Base-by-base conservation (phyloP, 1,140 invertebrate species). In the Tribolium castaneum region DNA sequence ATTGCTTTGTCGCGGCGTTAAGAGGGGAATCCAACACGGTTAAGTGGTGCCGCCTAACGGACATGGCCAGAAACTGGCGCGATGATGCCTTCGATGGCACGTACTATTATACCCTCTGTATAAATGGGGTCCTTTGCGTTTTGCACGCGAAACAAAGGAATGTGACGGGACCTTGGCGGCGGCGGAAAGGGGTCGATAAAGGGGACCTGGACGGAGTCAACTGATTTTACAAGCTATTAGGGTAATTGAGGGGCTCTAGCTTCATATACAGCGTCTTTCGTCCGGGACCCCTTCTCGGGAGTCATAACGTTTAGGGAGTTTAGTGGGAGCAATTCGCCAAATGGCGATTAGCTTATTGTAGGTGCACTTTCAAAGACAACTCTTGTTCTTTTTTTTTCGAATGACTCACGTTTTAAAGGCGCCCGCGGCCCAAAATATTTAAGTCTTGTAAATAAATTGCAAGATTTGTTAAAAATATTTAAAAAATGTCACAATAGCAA, bases 21-120 rank as follows among this genome's bases (percentile, higher is more conserved):
- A 72, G 70, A 73, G 51, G 76, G 70, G 34, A 54, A 74, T 52
- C 39, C 45, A 52, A 74, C 45, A 30, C 54, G 56, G 70, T 70
- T 76, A 73, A 62, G 78, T 79, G 78, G 74, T 25, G 78, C 70
- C 78, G 70, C 74, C 78, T 79, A 71, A 75, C 59, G 78, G 78
- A 66, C 59, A 72, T 79, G 78, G 74, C 78, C 74, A 79, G 66
- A 79, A 75, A 73, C 50, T 49, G 13, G 50, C 35, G 10, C 35
- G 10, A 16, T 50, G 70, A 51, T 14, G 34, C 39, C 19, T 49
- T 49, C 66, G 39, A 70, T 70, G 66, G 66, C 66, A 70, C 66
- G 66, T 70, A 70, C 51, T 19, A 52, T 52, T 45, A 52, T 52
- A 52, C 51, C 51, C 51, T 14, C 10, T 12, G 13, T 19, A n/a